Conservation (phyloP, 2,113 vertebrate species). For the Entelurus aequoreus region DNA sequence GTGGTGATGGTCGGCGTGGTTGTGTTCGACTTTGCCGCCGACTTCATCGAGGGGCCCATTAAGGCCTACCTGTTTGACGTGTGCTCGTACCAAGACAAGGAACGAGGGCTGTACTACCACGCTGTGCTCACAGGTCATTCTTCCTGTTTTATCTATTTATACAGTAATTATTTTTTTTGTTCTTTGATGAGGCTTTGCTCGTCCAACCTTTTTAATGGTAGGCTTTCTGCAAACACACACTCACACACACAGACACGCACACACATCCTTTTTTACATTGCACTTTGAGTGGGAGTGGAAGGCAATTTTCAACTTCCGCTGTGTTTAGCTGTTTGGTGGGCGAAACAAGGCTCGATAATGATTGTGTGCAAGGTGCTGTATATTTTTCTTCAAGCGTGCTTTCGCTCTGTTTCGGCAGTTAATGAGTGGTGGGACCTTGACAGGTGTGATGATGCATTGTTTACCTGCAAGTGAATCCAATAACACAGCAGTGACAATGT, state of each 20-base stretch:
- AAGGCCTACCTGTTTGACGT: conserved; percentile 98
- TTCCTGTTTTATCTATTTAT: background rate
- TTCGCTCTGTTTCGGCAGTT: no score
- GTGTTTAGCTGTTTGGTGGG: background rate
- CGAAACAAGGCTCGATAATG: background rate
- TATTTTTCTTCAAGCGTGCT: no score
- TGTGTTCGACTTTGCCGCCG: conserved; percentile 95
- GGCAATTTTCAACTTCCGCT: background rate
- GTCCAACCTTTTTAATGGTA: background rate
- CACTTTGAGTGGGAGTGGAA: background rate
- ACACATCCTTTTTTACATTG: background rate
- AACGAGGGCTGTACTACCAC: conserved; percentile 91
- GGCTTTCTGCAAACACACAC: no score
- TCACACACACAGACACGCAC: no score
- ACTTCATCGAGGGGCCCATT: conserved; percentile 96
- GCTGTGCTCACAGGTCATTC: conserved; percentile 90
- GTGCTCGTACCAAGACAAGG: conserved; percentile 90
- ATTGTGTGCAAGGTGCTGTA: background rate
- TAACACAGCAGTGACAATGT: no score
- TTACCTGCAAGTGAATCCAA: no score
- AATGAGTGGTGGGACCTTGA: no score
- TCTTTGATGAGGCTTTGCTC: background rate
- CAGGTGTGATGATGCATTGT: no score
- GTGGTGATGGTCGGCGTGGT: conserved; percentile 93
- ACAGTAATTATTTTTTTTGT: background rate